phyloP scores from a whole-genome alignment of 2,888 invertebrate species.

The Danaus chrysippus region DNA sequence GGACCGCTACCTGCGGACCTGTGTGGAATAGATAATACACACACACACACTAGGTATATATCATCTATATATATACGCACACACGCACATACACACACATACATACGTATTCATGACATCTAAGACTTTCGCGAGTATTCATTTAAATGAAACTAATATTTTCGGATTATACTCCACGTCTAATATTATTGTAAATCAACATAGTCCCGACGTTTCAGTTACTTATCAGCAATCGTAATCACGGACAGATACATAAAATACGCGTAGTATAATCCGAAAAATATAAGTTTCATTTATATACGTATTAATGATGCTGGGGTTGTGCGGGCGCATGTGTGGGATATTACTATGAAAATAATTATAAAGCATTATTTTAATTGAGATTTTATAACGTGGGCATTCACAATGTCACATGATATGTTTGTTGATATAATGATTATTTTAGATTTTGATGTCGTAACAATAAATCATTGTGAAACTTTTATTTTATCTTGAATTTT shows the following conservation, averaged over 20 bases:
- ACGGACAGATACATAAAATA: no score
- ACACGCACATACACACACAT: background rate
- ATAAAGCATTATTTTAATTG: no score
- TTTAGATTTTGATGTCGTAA: no score
- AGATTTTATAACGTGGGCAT: background rate
- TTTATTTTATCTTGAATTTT: background rate
- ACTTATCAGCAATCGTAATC: no score
- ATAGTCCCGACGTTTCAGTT: no score
- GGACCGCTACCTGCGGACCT: constrained; percentile 48
- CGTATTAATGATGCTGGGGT: background rate
- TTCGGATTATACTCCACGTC: no score
- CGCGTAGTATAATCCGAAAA: no score
- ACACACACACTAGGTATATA: background rate
- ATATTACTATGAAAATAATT: background rate
- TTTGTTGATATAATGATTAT: no score
- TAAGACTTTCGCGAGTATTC: no score
- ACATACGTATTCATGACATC: no score
- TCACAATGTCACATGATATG: background rate
- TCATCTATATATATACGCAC: background rate
- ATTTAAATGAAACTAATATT: no score
- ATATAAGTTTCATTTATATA: background rate
- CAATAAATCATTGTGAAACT: background rate
- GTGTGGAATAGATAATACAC: constrained; percentile 46
- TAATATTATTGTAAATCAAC: no score
- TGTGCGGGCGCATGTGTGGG: background rate